phyloP scores from a whole-genome alignment of 2,113 vertebrate genomes.

The Halcyon senegalensis region DNA sequence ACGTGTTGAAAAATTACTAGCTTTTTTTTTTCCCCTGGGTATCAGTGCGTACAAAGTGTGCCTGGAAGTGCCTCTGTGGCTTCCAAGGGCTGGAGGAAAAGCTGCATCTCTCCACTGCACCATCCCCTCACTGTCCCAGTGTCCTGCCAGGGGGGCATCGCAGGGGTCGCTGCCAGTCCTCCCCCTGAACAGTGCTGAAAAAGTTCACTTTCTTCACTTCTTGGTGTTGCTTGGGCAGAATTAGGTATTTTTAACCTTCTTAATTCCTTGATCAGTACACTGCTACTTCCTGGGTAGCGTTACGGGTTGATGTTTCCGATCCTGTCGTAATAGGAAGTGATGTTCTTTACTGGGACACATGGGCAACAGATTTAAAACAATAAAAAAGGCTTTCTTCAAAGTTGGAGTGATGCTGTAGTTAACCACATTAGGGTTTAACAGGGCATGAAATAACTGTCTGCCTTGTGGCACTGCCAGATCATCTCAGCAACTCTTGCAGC shows the following conservation, averaged over 20 bases:
- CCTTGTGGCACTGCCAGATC: constrained; percentile 86
- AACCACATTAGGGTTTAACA: constrained; percentile 91
- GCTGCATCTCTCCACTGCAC: fast-evolving
- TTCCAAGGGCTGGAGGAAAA: not conserved
- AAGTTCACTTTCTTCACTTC: not conserved
- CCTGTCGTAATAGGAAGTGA: not conserved
- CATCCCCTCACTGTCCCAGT: not conserved
- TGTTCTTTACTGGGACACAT: constrained; percentile 42
- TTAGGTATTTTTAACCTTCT: not conserved
- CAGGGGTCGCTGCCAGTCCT: not conserved
- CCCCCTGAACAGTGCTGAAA: not conserved
- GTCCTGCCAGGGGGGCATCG: fast-evolving
- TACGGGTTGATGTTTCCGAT: not conserved
- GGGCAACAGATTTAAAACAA: constrained; percentile 54
- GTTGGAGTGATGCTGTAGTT: constrained; percentile 76
- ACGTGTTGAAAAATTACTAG: not conserved
- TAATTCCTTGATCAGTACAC: not conserved
- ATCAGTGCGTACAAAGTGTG: not conserved
- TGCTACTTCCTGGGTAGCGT: fast-evolving
- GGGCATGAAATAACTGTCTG: constrained; percentile 94
- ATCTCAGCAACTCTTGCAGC: constrained; percentile 83
- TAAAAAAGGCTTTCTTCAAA: constrained; percentile 55
- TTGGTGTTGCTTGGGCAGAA: not conserved
- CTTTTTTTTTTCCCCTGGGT: not conserved
- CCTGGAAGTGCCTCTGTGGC: not conserved